A percentile compares a stretch with the other conserved stretches of the same genome.
These are phyloP conservation scores for Microplitis manilae DNA, from an alignment of 2,888 invertebrate species.

Conservation along the genomic window DNA sequence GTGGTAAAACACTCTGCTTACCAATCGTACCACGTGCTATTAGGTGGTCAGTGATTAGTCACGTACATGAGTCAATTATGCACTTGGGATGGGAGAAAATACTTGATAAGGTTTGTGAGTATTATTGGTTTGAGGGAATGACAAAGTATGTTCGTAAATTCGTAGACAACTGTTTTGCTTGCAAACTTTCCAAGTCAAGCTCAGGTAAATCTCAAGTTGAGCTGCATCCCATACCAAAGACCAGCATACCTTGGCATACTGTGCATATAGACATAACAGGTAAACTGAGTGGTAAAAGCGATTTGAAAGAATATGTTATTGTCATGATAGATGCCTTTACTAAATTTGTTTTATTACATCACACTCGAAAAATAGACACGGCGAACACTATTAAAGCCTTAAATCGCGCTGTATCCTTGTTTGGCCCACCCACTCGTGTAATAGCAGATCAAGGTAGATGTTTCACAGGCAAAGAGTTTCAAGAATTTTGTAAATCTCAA, in stretches of 20 bases:
- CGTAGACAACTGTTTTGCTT: slow-evolving; percentile 56
- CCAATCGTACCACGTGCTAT: slow-evolving; percentile 34
- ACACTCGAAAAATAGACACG: too few relatives aligned
- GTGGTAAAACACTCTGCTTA: slow-evolving; percentile 13
- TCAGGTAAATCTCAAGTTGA: too few relatives aligned
- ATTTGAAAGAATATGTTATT: too few relatives aligned
- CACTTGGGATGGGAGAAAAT: slow-evolving; percentile 28
- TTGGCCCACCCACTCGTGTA: slow-evolving; percentile 46
- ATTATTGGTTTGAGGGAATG: too few relatives aligned
- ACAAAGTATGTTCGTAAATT: slow-evolving; percentile 34
- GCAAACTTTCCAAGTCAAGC: too few relatives aligned
- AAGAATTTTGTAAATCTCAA: slow-evolving; percentile 42
- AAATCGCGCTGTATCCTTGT: slow-evolving; percentile 38
- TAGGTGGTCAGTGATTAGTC: slow-evolving; percentile 34
- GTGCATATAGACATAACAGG: too few relatives aligned
- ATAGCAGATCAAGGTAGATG: slow-evolving; percentile 45
- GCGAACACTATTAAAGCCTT: slow-evolving; percentile 45
- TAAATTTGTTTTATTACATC: too few relatives aligned
- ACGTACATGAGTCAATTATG: slow-evolving; percentile 37
- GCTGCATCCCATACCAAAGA: too few relatives aligned
- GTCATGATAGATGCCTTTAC: too few relatives aligned
- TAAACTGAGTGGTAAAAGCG: too few relatives aligned
- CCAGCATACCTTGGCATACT: too few relatives aligned
- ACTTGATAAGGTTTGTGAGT: too few relatives aligned
- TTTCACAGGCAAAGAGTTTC: slow-evolving; percentile 46